Evolutionary conservation across 2,888 invertebrate species (phyloP).

Genomic region (Deroplatys truncata): DNA sequence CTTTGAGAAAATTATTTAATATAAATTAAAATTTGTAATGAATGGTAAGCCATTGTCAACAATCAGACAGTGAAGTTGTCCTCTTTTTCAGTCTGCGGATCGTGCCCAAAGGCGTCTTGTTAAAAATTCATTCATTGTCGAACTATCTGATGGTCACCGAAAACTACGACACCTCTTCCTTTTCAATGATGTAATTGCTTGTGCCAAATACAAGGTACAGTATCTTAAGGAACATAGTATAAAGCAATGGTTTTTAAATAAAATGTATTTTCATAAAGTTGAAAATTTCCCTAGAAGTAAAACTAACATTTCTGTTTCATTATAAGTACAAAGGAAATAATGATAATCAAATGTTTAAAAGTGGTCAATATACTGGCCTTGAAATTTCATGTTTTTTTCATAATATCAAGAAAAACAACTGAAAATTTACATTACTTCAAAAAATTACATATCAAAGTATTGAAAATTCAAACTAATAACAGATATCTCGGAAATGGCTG

Average conservation of each 20-base stretch:
- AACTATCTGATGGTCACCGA: slow-evolving; percentile 80
- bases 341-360: too few species aligned
- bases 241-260: slow-evolving; percentile 9
- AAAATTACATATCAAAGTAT: too few species aligned
- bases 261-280: not conserved
- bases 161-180: slow-evolving; percentile 90
- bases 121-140: slow-evolving; percentile 92
- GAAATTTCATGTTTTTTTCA: too few species aligned
- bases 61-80: not conserved
- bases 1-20: not conserved
- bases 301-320: slow-evolving; percentile 52
- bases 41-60: too few species aligned
- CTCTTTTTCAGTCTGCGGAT: slow-evolving; percentile 60
- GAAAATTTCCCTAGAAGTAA: not conserved
- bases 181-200: slow-evolving; percentile 92
- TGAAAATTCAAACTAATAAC: too few species aligned
- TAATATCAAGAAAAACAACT: too few species aligned
- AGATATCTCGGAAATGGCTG: too few species aligned
- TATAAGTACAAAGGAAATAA: too few species aligned
- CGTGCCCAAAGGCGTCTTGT: slow-evolving; percentile 82
- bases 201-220: slow-evolving; percentile 83
- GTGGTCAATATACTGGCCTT: too few species aligned
- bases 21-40: too few species aligned
- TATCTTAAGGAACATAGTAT: slow-evolving; percentile 7
- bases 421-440: too few species aligned